Evolutionary conservation across 2,113 vertebrate genomes (phyloP).

Genomic region (Rhinolophus ferrumequinum): DNA sequence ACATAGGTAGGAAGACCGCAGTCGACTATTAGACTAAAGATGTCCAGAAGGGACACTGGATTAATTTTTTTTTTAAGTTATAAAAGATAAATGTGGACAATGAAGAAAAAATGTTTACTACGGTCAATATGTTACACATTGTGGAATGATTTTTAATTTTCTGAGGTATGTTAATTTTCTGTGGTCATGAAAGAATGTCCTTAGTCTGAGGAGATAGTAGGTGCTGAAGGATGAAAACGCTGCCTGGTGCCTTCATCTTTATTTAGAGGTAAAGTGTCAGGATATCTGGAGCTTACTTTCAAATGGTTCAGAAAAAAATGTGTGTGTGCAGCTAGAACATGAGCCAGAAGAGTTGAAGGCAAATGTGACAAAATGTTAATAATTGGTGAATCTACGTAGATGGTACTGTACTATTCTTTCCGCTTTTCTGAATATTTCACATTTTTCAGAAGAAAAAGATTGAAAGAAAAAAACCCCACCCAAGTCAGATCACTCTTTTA

Average conservation of each 20-base stretch:
- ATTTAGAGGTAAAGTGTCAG: background rate
- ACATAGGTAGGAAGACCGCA: background rate
- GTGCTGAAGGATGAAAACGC: background rate
- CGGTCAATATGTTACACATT: background rate
- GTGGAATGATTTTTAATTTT: background rate
- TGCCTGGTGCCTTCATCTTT: too few relatives aligned
- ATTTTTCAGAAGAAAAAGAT: background rate
- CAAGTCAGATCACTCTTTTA: background rate
- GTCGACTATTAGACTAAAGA: background rate
- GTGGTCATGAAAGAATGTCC: background rate
- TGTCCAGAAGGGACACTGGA: background rate
- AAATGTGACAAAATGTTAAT: background rate
- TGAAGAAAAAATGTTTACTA: background rate
- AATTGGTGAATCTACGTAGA: background rate
- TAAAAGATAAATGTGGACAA: background rate
- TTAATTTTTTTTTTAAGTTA: background rate
- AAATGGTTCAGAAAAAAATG: background rate
- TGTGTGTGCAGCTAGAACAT: background rate
- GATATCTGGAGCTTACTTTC: background rate
- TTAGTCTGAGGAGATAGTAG: background rate
- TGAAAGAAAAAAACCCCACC: background rate
- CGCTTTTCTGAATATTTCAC: slow-evolving; percentile 4
- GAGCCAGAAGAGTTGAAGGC: background rate
- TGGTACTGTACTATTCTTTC: background rate
- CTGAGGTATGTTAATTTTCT: background rate